A percentile compares a stretch with the other conserved stretches of the same genome.
Evolutionary conservation across 2,888 invertebrate species (phyloP).

Genomic region (Chrysolina oricalcia): DNA sequence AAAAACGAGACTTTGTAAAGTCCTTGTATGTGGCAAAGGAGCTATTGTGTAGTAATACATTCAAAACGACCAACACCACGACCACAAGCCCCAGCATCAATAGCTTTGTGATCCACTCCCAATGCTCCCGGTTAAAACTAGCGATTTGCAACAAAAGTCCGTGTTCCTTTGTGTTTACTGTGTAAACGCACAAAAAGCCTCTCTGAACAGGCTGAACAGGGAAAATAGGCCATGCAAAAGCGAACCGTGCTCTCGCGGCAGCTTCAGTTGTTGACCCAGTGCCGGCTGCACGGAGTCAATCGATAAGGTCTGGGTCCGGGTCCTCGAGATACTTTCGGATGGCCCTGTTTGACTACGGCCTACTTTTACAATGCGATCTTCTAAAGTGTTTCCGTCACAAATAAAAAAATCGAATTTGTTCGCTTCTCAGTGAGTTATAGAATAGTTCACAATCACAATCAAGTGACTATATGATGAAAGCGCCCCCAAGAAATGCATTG

Average conservation of each 20-base stretch:
- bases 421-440: no score
- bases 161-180: constrained; percentile 1
- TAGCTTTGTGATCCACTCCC: neutral
- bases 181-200: neutral
- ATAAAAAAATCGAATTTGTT: no score
- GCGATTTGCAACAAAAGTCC: neutral
- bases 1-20: no score
- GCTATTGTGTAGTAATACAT: no score
- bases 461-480: no score
- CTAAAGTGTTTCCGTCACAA: no score
- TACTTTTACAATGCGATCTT: neutral
- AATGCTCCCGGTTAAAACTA: neutral
- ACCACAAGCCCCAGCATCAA: neutral
- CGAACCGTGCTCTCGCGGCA: constrained; percentile 15
- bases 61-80: neutral
- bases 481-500: no score
- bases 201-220: constrained; percentile 2
- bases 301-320: neutral
- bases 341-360: neutral
- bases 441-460: no score
- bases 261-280: constrained; percentile 21
- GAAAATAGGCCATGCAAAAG: constrained; percentile 18
- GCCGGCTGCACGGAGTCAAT: constrained; percentile 13
- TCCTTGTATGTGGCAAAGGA: no score
- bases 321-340: neutral